Percentiles rank a stretch among this genome's conserved stretches.
These are phyloP conservation scores for Drosophila meridiana DNA, from an alignment of 2,888 invertebrate species.

Conservation along the genomic window DNA sequence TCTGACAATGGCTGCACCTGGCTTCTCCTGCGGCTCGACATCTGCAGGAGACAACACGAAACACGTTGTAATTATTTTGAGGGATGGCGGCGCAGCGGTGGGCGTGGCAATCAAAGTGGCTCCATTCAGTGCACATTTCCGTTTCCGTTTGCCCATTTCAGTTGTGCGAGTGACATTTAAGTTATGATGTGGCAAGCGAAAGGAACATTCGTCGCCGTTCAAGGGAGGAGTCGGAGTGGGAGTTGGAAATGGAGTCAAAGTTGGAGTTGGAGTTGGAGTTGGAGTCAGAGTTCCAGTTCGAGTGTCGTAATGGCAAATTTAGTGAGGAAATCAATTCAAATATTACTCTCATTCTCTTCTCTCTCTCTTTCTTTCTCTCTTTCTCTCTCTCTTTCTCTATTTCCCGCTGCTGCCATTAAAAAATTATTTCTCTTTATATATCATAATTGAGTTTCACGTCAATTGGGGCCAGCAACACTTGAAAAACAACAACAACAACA, in stretches of 20 bases:
- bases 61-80: conserved; percentile 58
- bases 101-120: conserved; percentile 41
- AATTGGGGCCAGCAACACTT: conserved; percentile 52
- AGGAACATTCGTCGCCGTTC: conserved; percentile 26
- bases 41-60: conserved; percentile 39
- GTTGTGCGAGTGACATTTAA: conserved; percentile 59
- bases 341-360: neutral
- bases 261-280: neutral
- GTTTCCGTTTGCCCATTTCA: conserved; percentile 55
- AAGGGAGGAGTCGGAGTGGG: neutral
- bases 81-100: neutral
- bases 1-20: conserved; percentile 26
- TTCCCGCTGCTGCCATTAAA: conserved; percentile 57
- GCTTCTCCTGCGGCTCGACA: neutral
- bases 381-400: neutral
- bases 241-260: neutral
- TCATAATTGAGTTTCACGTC: conserved; percentile 74
- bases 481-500: conserved; percentile 17
- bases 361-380: neutral
- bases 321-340: conserved; percentile 75
- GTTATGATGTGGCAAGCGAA: conserved; percentile 43
- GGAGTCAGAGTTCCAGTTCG: neutral
- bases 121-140: conserved; percentile 67
- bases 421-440: conserved; percentile 78
- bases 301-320: conserved; percentile 47